Evolutionary conservation across 2,797 vertebrate species (phyloP).

Genomic region (Etheostoma nigrum): DNA sequence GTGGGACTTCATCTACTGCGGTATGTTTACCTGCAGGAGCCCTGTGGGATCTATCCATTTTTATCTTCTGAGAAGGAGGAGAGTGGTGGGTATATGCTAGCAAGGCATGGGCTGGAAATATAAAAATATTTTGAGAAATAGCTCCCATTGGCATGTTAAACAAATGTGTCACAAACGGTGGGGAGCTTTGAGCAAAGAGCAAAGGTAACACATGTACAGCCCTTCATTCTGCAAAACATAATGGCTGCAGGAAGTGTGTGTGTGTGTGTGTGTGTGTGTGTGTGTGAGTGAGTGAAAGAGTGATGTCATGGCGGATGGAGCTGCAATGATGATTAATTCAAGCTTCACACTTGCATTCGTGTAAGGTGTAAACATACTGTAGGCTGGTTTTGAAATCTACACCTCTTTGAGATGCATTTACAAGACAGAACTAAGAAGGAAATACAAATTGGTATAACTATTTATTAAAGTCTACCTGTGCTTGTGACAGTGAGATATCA

Average conservation of each 20-base stretch:
- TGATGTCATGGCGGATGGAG: conserved; percentile 17
- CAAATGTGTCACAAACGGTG: conserved; percentile 32
- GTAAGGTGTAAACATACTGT: not conserved
- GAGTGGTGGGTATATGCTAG: conserved; percentile 34
- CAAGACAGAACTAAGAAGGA: not conserved
- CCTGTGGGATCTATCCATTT: conserved; percentile 40
- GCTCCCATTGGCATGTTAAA: conserved; percentile 37
- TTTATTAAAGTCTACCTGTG: conserved; percentile 50
- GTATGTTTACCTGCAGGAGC: conserved; percentile 17
- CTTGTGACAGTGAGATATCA: conserved; percentile 45
- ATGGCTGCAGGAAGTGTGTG: conserved; percentile 26
- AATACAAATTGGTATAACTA: conserved; percentile 39
- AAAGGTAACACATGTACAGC: conserved; percentile 49
- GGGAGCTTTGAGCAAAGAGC: conserved; percentile 13
- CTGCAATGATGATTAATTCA: conserved; percentile 36
- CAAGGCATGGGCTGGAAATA: conserved; percentile 29
- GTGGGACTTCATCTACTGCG: conserved; percentile 22
- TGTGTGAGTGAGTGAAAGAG: not conserved
- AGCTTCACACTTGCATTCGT: conserved; percentile 4
- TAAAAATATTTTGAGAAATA: conserved; percentile 13
- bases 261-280: not conserved
- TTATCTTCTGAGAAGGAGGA: conserved; percentile 39
- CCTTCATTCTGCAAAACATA: conserved; percentile 40
- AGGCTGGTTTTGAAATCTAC: not conserved
- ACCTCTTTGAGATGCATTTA: conserved; percentile 6